Base-by-base conservation (phyloP, 2,888 invertebrate genomes). In the Venusia cambrica region DNA sequence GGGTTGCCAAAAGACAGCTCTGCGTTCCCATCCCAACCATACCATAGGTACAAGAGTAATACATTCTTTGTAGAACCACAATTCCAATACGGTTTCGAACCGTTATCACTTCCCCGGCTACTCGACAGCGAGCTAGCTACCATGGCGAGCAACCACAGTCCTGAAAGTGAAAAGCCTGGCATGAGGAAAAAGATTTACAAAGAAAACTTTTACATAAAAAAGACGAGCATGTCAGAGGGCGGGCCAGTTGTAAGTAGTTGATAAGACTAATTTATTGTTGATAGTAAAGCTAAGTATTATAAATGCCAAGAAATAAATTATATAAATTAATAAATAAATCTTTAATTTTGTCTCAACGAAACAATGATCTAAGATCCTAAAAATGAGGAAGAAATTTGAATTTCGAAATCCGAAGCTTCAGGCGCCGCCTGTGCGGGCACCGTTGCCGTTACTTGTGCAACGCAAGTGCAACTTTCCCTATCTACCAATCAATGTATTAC, bases 81-180 rank as follows among this genome's bases (percentile, higher is more conserved):
- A 40, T 87, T 79, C 50, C 85, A 87, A 45, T 87, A 87, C 47
- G 88, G 88, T 4, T 87, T 87, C 54, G 83, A 85, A 43, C 87
- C 88, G 4, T 62, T 81, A 31, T 53, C 71, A 4, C 47, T 81
- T 41, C 80, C 84, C 16, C 62, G 62, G 32, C 55, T 81, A 10
- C 62, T 84, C 14, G 84, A 85, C 45, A 80, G 81, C 40, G 84
- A 85, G 48, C 49, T 83, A 10, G 70, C 84, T 6, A 73, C 85
- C 4, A 81, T 84, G 79, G 77, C 83, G 1, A 78, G 72, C 51
- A 81, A 80, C 62, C 45, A 69, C 35, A 72, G 71, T 46, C 74
- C 78, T 13, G 73, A 80, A 57, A 79, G 72, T 56, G 77, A 80
- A 59, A 76, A 77, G 47, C 74, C 79, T 3, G 80, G 72, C 13